Evolutionary conservation across 2,797 vertebrate genomes (phyloP).

Genomic region (Okamejei kenojei): DNA sequence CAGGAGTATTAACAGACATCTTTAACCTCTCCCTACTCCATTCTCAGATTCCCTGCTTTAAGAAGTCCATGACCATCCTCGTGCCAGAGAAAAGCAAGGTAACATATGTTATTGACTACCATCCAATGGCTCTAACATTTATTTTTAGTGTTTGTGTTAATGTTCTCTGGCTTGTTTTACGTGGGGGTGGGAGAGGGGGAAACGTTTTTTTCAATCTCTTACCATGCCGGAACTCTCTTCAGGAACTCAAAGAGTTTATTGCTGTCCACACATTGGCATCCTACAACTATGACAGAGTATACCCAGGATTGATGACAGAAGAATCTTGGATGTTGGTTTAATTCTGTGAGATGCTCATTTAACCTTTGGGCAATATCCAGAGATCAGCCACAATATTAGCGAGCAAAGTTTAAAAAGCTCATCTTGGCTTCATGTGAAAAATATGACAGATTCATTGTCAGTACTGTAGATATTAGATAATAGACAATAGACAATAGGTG

Average conservation of each 20-base stretch:
- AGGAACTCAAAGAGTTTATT: neutral
- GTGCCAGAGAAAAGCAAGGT: too few relatives aligned
- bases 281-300: neutral
- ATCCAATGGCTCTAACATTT: too few relatives aligned
- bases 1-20: too few relatives aligned
- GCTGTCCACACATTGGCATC: neutral
- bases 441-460: neutral
- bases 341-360: neutral
- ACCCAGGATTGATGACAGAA: neutral
- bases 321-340: neutral
- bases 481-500: too few relatives aligned
- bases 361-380: neutral
- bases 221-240: neutral
- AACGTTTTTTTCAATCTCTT: too few relatives aligned
- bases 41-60: too few relatives aligned
- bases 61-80: too few relatives aligned
- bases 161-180: too few relatives aligned
- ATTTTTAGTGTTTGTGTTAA: too few relatives aligned
- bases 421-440: neutral
- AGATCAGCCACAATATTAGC: neutral
- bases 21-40: too few relatives aligned
- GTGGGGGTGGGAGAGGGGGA: too few relatives aligned
- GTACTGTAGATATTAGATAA: neutral
- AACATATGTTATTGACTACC: too few relatives aligned
- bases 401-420: neutral